These are phyloP conservation scores for Echinometra lucunter DNA, from an alignment of 53 echinoderm and acorn worm species.

Conservation along the genomic window DNA sequence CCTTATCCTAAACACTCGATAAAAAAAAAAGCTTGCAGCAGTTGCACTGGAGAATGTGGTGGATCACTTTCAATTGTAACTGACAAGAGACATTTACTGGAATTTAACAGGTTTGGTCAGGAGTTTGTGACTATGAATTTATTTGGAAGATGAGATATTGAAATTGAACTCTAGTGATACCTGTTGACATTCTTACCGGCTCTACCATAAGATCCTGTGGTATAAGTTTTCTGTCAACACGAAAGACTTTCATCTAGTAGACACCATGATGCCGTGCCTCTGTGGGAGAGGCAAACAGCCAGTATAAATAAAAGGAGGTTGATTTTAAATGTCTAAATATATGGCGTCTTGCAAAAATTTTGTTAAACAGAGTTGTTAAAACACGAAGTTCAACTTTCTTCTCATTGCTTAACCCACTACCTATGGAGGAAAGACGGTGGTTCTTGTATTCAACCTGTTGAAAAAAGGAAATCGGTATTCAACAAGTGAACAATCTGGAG, in stretches of 20 bases:
- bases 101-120: conserved; percentile 33
- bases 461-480: too few species aligned
- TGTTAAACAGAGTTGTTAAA: too few species aligned
- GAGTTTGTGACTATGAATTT: conserved; percentile 35
- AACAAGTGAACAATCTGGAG: too few species aligned
- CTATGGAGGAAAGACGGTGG: too few species aligned
- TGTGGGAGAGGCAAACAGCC: neutral
- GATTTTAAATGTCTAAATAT: neutral
- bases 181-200: neutral
- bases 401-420: too few species aligned
- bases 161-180: neutral
- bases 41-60: too few species aligned
- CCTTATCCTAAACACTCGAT: too few species aligned
- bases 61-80: too few species aligned
- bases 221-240: neutral
- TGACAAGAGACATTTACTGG: neutral
- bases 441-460: too few species aligned
- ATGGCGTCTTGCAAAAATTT: neutral
- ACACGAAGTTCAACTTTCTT: too few species aligned
- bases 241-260: neutral
- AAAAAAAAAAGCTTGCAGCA: too few species aligned
- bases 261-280: neutral
- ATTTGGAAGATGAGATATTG: neutral
- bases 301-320: neutral
- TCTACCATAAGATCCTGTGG: neutral